Evolutionary conservation across 2,113 vertebrate species (phyloP).

Genomic region (Sceloporus tristichus): DNA sequence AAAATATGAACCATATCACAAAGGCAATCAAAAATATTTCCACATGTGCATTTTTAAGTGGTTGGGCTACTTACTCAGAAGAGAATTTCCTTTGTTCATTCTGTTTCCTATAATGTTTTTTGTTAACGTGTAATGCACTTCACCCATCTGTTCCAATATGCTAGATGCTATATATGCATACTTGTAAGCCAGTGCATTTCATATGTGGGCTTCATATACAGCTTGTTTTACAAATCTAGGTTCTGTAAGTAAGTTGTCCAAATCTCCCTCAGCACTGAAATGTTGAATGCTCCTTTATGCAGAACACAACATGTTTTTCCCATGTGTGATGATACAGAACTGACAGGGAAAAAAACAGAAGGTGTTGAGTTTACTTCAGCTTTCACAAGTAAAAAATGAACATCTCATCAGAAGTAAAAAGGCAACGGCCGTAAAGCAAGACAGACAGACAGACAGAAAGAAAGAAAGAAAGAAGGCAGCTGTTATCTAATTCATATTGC

Average conservation of each 20-base stretch:
- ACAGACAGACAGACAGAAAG: neutral
- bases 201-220: conserved; percentile 13
- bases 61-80: conserved; percentile 34
- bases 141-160: conserved; percentile 1
- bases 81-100: neutral
- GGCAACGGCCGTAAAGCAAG: conserved; percentile 37
- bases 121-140: neutral
- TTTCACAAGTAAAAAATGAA: conserved; percentile 60
- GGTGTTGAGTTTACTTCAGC: conserved; percentile 38
- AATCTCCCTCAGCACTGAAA: conserved; percentile 35
- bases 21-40: conserved; percentile 31
- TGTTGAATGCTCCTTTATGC: neutral
- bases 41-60: conserved; percentile 38
- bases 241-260: conserved; percentile 32
- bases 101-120: neutral
- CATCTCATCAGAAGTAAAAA: conserved; percentile 46
- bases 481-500: conserved; percentile 61
- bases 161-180: neutral
- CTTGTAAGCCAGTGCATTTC: neutral
- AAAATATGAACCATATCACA: conserved; percentile 25
- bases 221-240: conserved; percentile 42
- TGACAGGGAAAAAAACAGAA: conserved; percentile 33
- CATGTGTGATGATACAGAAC: neutral
- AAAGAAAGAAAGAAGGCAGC: conserved; percentile 42
- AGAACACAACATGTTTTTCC: neutral